Evolutionary conservation across 2,113 vertebrate species (phyloP).

Genomic region (Ailuropoda melanoleuca): DNA sequence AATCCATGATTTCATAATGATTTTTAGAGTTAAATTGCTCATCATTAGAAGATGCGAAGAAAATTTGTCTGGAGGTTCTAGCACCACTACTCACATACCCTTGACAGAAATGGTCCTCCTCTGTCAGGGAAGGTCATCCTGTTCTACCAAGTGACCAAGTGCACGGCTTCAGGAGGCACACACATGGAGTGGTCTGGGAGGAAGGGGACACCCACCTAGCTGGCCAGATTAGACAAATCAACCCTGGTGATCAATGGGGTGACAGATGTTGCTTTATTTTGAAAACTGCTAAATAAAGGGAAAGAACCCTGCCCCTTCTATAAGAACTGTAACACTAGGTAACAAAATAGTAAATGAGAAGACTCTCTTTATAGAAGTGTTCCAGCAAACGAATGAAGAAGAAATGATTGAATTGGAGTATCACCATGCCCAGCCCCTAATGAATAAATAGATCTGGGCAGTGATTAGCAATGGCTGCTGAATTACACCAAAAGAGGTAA

Average conservation of each 20-base stretch:
- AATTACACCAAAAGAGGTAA: background rate
- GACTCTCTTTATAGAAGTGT: background rate
- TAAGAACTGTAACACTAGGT: background rate
- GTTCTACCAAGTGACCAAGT: background rate
- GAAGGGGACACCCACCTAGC: background rate
- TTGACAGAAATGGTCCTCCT: background rate
- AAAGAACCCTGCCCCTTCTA: background rate
- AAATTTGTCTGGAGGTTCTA: background rate
- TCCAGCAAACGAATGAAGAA: background rate
- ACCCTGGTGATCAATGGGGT: background rate
- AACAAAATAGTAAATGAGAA: background rate
- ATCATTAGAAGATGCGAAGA: background rate
- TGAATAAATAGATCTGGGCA: background rate
- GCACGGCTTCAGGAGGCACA: background rate
- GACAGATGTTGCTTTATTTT: background rate
- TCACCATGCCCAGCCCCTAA: background rate
- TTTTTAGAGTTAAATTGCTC: background rate
- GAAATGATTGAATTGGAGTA: background rate
- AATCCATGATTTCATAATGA: background rate
- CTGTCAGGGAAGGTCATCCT: background rate
- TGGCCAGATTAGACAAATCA: background rate
- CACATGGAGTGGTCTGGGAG: background rate
- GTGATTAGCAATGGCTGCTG: background rate
- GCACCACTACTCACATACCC: background rate
- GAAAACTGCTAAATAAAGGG: background rate